A percentile compares a stretch with the other conserved stretches of the same genome.
These are phyloP conservation scores for Sciurus niger DNA, from an alignment of 2,113 vertebrate species.

Conservation along the genomic window DNA sequence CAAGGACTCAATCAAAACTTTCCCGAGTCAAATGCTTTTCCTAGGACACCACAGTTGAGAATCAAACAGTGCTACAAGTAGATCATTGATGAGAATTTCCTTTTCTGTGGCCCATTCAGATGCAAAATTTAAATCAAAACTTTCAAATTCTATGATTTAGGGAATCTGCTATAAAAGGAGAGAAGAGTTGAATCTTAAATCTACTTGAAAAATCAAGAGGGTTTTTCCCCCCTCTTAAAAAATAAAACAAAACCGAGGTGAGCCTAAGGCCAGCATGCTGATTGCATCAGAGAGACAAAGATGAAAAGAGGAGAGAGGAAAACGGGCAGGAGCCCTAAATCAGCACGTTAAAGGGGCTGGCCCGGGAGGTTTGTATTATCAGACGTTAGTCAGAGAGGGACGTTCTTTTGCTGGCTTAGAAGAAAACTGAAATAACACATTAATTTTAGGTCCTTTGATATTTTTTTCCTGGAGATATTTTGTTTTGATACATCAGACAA, in stretches of 20 bases:
- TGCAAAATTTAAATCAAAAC: slow-evolving; percentile 54
- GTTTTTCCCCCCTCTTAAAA: slow-evolving; percentile 46
- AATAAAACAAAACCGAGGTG: slow-evolving; percentile 83
- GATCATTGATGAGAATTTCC: neutral
- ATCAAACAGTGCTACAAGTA: neutral
- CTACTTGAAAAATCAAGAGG: slow-evolving; percentile 73
- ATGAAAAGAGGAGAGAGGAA: slow-evolving; percentile 83
- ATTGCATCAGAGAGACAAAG: slow-evolving; percentile 87
- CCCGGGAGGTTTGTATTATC: slow-evolving; percentile 84
- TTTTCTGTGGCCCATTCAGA: neutral
- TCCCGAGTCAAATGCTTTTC: neutral
- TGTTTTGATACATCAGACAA: slow-evolving; percentile 83
- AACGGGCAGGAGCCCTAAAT: slow-evolving; percentile 88
- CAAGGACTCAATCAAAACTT: neutral
- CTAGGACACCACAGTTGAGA: neutral
- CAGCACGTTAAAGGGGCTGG: slow-evolving; percentile 86
- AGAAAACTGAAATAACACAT: slow-evolving; percentile 87
- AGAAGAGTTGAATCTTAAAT: slow-evolving; percentile 71
- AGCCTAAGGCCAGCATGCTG: slow-evolving; percentile 85
- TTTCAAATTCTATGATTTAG: slow-evolving; percentile 67
- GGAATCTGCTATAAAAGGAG: slow-evolving; percentile 54
- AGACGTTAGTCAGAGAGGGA: slow-evolving; percentile 85
- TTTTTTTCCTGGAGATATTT: slow-evolving; percentile 85
- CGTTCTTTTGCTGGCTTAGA: slow-evolving; percentile 84
- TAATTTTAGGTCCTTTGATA: slow-evolving; percentile 80